phyloP scores from a whole-genome alignment of 2,888 invertebrate genomes.

The Diadromus collaris region DNA sequence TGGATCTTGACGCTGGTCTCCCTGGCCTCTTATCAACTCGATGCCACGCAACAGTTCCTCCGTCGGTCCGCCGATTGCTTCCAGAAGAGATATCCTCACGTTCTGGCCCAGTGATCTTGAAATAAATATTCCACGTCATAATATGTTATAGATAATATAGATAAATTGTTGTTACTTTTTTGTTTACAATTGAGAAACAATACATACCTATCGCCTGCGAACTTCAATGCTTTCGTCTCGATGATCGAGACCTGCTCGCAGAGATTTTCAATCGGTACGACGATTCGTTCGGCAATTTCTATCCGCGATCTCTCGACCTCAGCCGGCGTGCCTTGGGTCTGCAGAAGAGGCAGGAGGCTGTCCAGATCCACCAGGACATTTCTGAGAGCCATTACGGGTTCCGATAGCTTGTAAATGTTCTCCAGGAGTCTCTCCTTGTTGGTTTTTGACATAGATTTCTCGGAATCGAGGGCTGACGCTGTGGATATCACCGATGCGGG shows the following conservation, averaged over 20 bases:
- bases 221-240: constrained; percentile 73
- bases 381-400: constrained; percentile 71
- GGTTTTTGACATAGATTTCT: constrained; percentile 65
- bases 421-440: constrained; percentile 71
- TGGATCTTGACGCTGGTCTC: constrained; percentile 56
- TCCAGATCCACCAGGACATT: constrained; percentile 70
- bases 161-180: background rate
- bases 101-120: constrained; percentile 69
- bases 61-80: constrained; percentile 75
- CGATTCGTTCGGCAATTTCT: constrained; percentile 69
- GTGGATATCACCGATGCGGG: constrained; percentile 39
- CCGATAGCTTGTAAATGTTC: constrained; percentile 66
- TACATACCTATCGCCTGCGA: constrained; percentile 68
- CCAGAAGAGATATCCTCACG: constrained; percentile 73
- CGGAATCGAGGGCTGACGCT: constrained; percentile 58
- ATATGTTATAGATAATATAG: too few relatives aligned
- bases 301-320: constrained; percentile 66
- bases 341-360: constrained; percentile 60
- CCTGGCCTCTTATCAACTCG: constrained; percentile 73
- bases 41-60: constrained; percentile 76
- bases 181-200: background rate
- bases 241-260: constrained; percentile 74
- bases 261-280: constrained; percentile 72
- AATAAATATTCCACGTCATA: background rate
- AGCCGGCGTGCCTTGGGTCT: constrained; percentile 54